Percentiles rank a stretch among this genome's conserved stretches.
Conservation (phyloP, 2,113 vertebrate genomes). For the Triplophysa tibetana region DNA sequence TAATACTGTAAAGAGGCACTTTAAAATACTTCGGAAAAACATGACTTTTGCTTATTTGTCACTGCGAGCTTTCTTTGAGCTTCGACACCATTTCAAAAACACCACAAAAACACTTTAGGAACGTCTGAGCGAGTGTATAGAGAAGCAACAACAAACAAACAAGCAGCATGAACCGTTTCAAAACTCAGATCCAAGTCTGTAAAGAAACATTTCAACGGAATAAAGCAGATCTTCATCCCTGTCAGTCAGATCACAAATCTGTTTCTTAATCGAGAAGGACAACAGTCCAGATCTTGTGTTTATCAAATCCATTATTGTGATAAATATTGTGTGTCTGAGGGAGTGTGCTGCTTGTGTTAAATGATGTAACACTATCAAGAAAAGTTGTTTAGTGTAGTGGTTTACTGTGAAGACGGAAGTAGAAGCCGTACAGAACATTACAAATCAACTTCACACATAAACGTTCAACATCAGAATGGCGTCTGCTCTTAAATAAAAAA, state of each 20-base stretch:
- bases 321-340: not conserved
- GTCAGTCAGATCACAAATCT: not conserved
- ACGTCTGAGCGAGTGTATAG: not conserved
- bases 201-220: not conserved
- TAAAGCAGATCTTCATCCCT: not conserved
- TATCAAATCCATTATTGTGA: not conserved
- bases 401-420: constrained; percentile 28
- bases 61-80: too few relatives aligned
- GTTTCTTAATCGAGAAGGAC: not conserved
- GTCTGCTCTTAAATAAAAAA: not conserved
- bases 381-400: not conserved
- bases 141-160: not conserved
- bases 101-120: not conserved
- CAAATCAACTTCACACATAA: not conserved
- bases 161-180: not conserved
- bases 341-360: too few relatives aligned
- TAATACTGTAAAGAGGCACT: constrained; percentile 28
- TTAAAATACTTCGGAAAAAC: constrained; percentile 7
- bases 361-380: constrained; percentile 11
- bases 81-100: too few relatives aligned
- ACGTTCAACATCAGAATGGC: not conserved
- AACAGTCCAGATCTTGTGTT: not conserved
- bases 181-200: not conserved
- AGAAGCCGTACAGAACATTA: constrained; percentile 10
- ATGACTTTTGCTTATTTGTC: not conserved